Evolutionary conservation across 1,140 invertebrate genomes (phyloP), one percentile per base, ranked within the genome.

Genomic region (Tetraneura akinire): DNA sequence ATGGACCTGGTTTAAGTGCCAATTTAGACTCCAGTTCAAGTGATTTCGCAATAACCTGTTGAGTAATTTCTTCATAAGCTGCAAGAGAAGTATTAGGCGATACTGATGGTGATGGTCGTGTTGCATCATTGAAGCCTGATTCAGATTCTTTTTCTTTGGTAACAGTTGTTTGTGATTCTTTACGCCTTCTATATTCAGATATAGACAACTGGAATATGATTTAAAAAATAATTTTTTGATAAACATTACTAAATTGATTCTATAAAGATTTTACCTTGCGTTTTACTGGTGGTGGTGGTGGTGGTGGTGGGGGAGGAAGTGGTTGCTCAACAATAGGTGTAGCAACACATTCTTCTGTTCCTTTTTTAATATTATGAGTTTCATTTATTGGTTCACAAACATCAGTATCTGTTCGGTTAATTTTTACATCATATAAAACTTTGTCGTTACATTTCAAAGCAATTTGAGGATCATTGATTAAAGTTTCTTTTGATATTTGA

Each of bases 151-250:
- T 81, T 11, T 81, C 81, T 45, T 82, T 81, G n/a, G 80, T 64
- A 1, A 60, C 26, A 21, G 68, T 49, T 21, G 66, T 23, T 37
- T 81, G 62, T 26, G 88, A 86, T 82, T 90, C 88, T 81, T 91
- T 90, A 23, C 91, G 86, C 83, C 91, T 89, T 23, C 91, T 87
- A 83, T 92, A 92, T 82, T 92, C 91, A 14, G 90, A 89, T 83
- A 92, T 90, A 11, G 91, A 92, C 13, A 92, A 86, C 91, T 92
- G 80, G 2, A 87, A 84, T 37, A 84, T 81, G 3, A 23, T 53
- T 53, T 55, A 21, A 37, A 10, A 49, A 71, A 49, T 26, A 29
- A 29, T 49, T 49, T 49, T 29, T n/a, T 11, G 2, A 23, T 10
- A 23, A 0, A 32, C 3, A 74, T 32, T 1, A 55, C 3, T 23